Conservation (phyloP, 2,113 vertebrate genomes). For the Limanda limanda region DNA sequence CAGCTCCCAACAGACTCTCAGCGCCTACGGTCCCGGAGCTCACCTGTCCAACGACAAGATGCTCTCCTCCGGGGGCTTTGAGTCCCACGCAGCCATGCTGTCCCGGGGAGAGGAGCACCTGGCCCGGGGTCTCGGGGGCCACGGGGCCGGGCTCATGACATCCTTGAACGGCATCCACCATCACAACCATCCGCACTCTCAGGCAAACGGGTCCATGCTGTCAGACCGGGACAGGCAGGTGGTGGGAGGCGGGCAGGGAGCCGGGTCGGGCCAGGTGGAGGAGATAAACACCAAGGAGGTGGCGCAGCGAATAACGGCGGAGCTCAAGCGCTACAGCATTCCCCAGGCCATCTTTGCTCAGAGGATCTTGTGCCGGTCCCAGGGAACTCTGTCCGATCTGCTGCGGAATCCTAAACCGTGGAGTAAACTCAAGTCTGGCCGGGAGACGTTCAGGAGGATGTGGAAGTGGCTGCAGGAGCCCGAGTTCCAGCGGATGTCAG, state of each 20-base stretch:
- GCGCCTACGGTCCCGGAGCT: constrained; percentile 89
- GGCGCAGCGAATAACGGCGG: constrained; percentile 96
- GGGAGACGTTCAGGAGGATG: constrained; percentile 98
- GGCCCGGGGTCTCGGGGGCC: constrained; percentile 88
- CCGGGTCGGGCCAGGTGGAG: constrained; percentile 90
- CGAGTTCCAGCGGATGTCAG: constrained; percentile 98
- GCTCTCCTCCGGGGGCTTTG: constrained; percentile 92
- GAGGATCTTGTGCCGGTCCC: constrained; percentile 97
- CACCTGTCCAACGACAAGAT: constrained; percentile 95
- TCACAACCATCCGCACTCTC: constrained; percentile 89
- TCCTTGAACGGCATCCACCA: constrained; percentile 90
- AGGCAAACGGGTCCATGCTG: constrained; percentile 87
- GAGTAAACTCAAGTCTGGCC: constrained; percentile 99
- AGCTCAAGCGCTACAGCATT: constrained; percentile 99
- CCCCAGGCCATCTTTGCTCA: constrained; percentile 99
- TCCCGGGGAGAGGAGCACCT: constrained; percentile 93
- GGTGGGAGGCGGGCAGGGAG: constrained; percentile 84
- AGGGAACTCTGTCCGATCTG: constrained; percentile 97
- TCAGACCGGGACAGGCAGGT: constrained; percentile 87
- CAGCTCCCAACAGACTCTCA: constrained; percentile 90
- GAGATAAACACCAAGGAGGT: constrained; percentile 99
- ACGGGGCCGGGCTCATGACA: constrained; percentile 89
- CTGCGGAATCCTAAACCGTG: constrained; percentile 98
- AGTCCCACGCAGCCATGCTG: constrained; percentile 93
- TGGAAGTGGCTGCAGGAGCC: constrained; percentile 99